These are phyloP conservation scores for Atopsyche davidsoni DNA, from an alignment of 1,140 invertebrate species.

Conservation along the genomic window DNA sequence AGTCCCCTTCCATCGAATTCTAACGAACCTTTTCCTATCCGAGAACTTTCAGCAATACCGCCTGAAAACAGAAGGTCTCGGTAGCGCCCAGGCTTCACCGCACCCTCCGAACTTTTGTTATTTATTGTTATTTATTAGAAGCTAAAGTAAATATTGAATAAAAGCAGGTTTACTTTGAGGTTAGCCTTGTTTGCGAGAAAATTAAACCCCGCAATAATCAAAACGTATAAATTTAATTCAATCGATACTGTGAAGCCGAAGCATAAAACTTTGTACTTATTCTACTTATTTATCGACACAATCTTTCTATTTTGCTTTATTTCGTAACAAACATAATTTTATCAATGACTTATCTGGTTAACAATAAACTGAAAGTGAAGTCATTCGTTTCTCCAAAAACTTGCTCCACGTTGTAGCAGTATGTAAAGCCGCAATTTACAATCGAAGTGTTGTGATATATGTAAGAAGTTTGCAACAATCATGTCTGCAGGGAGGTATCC, in stretches of 20 bases:
- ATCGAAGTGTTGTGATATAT: constrained; percentile 7
- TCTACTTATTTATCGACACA: too few species aligned
- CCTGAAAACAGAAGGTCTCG: constrained; percentile 15
- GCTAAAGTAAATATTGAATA: constrained; percentile 22
- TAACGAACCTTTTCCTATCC: constrained; percentile 29
- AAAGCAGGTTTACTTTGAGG: constrained; percentile 1
- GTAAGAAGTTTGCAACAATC: constrained; percentile 14
- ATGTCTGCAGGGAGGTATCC: neutral
- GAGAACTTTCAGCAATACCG: constrained; percentile 28
- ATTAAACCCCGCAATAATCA: too few species aligned
- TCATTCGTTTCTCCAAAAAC: constrained; percentile 19
- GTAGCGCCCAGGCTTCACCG: constrained; percentile 15
- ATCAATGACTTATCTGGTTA: constrained; percentile 15
- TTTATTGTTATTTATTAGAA: constrained; percentile 28
- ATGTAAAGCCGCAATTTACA: constrained; percentile 13
- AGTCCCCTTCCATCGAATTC: constrained; percentile 22
- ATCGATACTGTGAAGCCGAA: too few species aligned
- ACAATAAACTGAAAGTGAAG: constrained; percentile 25
- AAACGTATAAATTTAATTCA: too few species aligned
- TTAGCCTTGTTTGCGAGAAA: neutral
- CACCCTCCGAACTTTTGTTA: constrained; percentile 27
- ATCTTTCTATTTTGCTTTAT: neutral
- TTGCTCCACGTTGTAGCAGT: constrained; percentile 3
- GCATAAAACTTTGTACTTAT: too few species aligned
- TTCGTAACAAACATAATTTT: neutral